phyloP scores from a whole-genome alignment of 2,797 vertebrate species.

The Tragelaphus oryx region DNA sequence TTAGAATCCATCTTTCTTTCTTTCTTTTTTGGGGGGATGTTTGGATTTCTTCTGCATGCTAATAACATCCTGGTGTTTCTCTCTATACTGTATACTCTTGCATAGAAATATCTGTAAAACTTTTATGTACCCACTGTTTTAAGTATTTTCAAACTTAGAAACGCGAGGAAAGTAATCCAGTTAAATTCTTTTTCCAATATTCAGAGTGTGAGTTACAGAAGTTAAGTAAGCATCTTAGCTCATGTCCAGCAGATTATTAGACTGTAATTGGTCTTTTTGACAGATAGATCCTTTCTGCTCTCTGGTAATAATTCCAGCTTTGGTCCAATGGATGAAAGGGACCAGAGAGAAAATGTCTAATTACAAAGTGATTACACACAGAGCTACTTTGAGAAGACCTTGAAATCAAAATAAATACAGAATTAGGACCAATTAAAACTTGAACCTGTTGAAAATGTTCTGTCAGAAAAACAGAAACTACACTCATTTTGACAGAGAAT shows the following conservation, averaged over 20 bases:
- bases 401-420: not conserved
- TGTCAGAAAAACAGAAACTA: not conserved
- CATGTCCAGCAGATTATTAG: not conserved
- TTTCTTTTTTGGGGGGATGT: not conserved
- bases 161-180: not conserved
- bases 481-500: not conserved
- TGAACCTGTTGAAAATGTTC: not conserved
- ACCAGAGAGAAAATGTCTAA: not conserved
- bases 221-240: not conserved
- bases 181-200: not conserved
- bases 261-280: not conserved
- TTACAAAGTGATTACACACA: not conserved
- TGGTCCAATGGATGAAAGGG: not conserved
- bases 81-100: not conserved
- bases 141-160: not conserved
- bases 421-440: not conserved
- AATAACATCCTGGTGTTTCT: not conserved
- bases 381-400: not conserved
- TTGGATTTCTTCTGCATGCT: slow-evolving; percentile 7
- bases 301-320: not conserved
- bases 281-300: not conserved
- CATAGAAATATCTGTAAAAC: not conserved
- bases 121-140: not conserved
- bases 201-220: not conserved
- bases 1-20: not conserved